A percentile compares a stretch with the other conserved stretches of the same genome.
These are phyloP conservation scores for Eupeodes luniger DNA, from an alignment of 2,888 invertebrate genomes.

Conservation along the genomic window DNA sequence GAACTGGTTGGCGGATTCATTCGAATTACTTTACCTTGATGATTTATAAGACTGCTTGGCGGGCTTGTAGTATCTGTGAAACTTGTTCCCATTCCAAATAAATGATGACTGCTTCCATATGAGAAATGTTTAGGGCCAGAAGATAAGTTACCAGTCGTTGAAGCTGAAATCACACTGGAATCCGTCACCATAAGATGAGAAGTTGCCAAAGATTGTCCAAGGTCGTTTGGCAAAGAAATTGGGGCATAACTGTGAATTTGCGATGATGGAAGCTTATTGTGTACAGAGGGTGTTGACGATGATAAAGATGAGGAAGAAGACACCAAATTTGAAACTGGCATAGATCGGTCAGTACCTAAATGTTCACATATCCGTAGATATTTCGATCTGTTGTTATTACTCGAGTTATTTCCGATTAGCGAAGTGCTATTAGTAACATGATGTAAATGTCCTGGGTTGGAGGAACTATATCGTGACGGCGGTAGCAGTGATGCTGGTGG, in stretches of 20 bases:
- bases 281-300: constrained; percentile 65
- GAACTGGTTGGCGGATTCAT: constrained; percentile 67
- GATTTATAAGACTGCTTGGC: constrained; percentile 67
- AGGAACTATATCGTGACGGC: constrained; percentile 65
- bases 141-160: constrained; percentile 79
- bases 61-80: constrained; percentile 70
- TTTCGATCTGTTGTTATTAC: constrained; percentile 52
- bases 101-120: constrained; percentile 72
- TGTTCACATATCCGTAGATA: constrained; percentile 68
- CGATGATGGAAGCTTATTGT: constrained; percentile 70
- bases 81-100: constrained; percentile 77
- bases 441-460: constrained; percentile 76
- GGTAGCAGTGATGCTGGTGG: constrained; percentile 61
- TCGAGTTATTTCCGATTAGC: constrained; percentile 27
- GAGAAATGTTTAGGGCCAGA: constrained; percentile 79
- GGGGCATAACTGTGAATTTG: constrained; percentile 82
- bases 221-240: constrained; percentile 82
- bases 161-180: constrained; percentile 82
- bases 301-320: constrained; percentile 69
- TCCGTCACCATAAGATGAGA: constrained; percentile 83
- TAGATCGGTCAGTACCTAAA: constrained; percentile 49
- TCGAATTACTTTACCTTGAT: constrained; percentile 71
- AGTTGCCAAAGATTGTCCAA: constrained; percentile 81
- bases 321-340: constrained; percentile 56
- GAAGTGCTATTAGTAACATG: constrained; percentile 62